Evolutionary conservation across 2,888 invertebrate species (phyloP).

Genomic region (Tanytarsus gracilentus): DNA sequence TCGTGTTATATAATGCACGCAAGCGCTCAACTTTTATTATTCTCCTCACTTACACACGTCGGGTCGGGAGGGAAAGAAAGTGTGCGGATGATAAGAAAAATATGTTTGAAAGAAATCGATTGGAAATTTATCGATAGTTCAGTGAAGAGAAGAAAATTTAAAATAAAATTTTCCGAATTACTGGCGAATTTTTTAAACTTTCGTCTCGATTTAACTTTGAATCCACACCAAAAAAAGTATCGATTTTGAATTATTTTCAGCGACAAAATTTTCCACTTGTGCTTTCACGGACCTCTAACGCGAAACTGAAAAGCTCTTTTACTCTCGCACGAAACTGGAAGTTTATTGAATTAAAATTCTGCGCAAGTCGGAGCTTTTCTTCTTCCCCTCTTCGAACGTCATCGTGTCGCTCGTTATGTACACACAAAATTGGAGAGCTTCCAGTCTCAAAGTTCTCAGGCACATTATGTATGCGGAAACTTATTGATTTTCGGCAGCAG

Average conservation of each 20-base stretch:
- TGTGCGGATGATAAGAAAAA: neutral
- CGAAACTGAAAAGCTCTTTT: neutral
- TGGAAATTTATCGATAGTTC: neutral
- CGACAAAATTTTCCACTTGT: neutral
- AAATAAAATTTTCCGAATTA: neutral
- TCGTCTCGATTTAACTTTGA: too few species aligned
- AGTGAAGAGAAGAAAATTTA: neutral
- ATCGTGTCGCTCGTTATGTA: too few species aligned
- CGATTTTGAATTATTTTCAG: too few species aligned
- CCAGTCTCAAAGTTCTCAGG: neutral
- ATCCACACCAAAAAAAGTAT: neutral
- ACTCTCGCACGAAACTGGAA: neutral
- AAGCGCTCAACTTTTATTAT: neutral
- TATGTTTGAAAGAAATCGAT: neutral
- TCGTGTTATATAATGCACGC: slow-evolving; percentile 14
- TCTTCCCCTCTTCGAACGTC: too few species aligned
- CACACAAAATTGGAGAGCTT: too few species aligned
- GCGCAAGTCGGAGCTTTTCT: too few species aligned
- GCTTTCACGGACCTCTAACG: neutral
- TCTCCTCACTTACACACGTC: neutral
- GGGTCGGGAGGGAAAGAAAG: neutral
- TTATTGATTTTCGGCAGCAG: slow-evolving; percentile 3
- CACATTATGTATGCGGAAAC: slow-evolving; percentile 2
- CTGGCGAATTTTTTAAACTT: too few species aligned
- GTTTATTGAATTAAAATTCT: neutral